These are phyloP conservation scores for Centroberyx gerrardi DNA, from an alignment of 2,797 vertebrate genomes.

Conservation along the genomic window DNA sequence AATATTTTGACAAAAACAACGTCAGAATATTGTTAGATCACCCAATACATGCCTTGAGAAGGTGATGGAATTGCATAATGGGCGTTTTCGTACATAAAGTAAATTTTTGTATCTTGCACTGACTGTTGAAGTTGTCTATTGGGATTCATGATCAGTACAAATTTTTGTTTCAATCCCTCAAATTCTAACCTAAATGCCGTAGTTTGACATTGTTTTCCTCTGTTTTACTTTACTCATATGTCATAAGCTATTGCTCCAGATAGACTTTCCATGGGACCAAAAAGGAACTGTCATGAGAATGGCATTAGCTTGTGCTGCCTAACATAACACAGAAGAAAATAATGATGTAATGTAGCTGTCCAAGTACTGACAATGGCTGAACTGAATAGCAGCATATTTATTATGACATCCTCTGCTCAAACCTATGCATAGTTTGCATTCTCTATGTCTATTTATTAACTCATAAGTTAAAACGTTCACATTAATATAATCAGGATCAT, in stretches of 20 bases:
- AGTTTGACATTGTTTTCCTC: conserved; percentile 31
- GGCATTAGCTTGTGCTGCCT: conserved; percentile 66
- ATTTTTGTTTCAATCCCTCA: neutral
- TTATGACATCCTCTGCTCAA: conserved; percentile 63
- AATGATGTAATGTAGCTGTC: conserved; percentile 32
- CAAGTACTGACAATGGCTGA: conserved; percentile 51
- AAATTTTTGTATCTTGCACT: conserved; percentile 35
- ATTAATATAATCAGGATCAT: conserved; percentile 30
- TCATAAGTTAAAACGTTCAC: conserved; percentile 56
- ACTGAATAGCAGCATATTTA: conserved; percentile 41
- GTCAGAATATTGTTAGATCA: conserved; percentile 28
- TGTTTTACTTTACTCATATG: conserved; percentile 13
- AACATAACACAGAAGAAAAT: conserved; percentile 41
- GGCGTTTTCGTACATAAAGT: conserved; percentile 2
- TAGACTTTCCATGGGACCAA: conserved; percentile 71
- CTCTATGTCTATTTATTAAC: conserved; percentile 66
- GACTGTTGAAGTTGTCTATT: conserved; percentile 40
- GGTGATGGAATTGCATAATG: conserved; percentile 23
- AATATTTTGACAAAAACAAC: conserved; percentile 38
- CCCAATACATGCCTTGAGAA: conserved; percentile 35
- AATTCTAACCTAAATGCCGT: conserved; percentile 26
- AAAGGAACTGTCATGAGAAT: conserved; percentile 49
- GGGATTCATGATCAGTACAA: conserved; percentile 7
- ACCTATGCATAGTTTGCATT: conserved; percentile 66
- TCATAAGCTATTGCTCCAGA: conserved; percentile 27